Evolutionary conservation across 2,888 invertebrate species (phyloP).

Genomic region (Synergus umbraculus): DNA sequence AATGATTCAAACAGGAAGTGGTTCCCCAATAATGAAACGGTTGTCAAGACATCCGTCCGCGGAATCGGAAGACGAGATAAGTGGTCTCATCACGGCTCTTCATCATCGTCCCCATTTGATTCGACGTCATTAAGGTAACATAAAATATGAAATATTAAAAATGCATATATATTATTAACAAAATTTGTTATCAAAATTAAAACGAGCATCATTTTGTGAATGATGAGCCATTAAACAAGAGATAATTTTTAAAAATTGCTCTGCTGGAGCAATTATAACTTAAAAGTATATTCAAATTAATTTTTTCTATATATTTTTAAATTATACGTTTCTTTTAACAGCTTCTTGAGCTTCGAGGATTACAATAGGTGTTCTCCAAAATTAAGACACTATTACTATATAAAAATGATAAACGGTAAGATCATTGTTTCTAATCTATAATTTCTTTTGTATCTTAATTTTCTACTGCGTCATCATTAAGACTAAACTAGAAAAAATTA

Average conservation of each 20-base stretch:
- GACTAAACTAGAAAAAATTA: too few relatives aligned
- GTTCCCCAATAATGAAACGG: constrained; percentile 58
- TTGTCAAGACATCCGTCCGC: constrained; percentile 63
- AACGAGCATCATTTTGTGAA: not conserved
- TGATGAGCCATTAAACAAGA: not conserved
- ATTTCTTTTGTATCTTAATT: too few relatives aligned
- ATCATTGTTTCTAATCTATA: too few relatives aligned
- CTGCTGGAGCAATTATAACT: too few relatives aligned
- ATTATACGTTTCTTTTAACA: too few relatives aligned
- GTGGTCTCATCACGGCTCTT: constrained; percentile 54
- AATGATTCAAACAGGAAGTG: constrained; percentile 53
- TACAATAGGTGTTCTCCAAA: too few relatives aligned
- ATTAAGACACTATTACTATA: not conserved
- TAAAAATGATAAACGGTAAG: not conserved
- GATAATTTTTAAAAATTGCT: not conserved
- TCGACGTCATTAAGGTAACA: constrained; percentile 62
- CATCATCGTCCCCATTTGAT: constrained; percentile 68
- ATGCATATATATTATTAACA: not conserved
- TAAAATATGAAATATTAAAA: not conserved
- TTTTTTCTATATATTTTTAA: too few relatives aligned
- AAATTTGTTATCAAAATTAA: not conserved
- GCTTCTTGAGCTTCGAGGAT: too few relatives aligned
- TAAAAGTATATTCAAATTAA: too few relatives aligned
- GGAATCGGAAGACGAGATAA: constrained; percentile 62
- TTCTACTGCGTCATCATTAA: too few relatives aligned